A percentile compares a stretch with the other conserved stretches of the same genome.
These are phyloP conservation scores for Nycticebus coucang DNA, from an alignment of 2,113 vertebrate genomes.

Conservation along the genomic window DNA sequence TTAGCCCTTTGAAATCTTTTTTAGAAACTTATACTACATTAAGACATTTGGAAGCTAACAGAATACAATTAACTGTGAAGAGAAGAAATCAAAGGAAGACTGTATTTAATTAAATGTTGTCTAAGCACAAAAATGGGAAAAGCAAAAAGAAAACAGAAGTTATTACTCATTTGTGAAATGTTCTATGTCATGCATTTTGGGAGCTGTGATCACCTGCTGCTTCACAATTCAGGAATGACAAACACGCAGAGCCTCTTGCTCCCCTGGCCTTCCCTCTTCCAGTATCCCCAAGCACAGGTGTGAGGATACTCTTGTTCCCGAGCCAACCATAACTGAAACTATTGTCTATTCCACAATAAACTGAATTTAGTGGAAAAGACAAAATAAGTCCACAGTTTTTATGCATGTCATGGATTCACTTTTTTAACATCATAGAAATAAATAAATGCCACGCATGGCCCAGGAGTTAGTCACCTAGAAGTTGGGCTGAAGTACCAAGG, in stretches of 20 bases:
- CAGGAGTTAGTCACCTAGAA: background rate
- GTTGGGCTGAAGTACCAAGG: background rate
- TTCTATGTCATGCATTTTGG: background rate
- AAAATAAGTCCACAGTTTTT: constrained; percentile 33
- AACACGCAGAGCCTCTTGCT: background rate
- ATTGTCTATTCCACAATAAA: constrained; percentile 50
- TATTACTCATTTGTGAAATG: background rate
- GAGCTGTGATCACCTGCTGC: background rate
- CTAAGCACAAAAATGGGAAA: background rate
- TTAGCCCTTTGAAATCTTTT: background rate
- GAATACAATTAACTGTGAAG: background rate
- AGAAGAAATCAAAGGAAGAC: background rate
- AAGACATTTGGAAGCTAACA: background rate
- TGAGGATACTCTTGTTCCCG: background rate
- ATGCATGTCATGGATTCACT: background rate
- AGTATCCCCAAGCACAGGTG: background rate
- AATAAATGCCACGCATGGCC: background rate
- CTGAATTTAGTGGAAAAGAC: constrained; percentile 10
- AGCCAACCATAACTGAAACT: constrained; percentile 25
- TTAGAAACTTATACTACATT: background rate
- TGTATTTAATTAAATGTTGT: background rate
- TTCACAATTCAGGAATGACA: background rate
- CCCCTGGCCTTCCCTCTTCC: background rate
- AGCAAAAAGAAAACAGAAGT: background rate
- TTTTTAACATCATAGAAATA: constrained; percentile 53